Evolutionary conservation across 2,113 vertebrate species (phyloP), one percentile per base, ranked within the genome.

Genomic region (Anarhynchus alexandrinus): DNA sequence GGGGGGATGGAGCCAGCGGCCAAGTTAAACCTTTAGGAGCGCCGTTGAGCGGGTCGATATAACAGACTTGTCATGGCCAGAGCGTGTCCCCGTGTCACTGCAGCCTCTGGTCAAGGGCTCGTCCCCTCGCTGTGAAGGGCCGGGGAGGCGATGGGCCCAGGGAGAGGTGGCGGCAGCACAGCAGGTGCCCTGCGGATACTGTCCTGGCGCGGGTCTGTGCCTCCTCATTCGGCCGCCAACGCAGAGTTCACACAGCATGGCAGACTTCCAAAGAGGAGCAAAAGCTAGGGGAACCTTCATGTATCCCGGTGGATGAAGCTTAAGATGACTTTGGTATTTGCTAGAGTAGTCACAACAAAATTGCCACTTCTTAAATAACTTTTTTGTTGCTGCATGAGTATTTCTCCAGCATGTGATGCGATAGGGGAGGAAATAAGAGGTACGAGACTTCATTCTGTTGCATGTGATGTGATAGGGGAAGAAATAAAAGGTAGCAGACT

Each of bases 41-140:
- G 11, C 1, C 19, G 1, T 6, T 1, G 58, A 2, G 38, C 59
- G 0, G 85, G 47, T 89, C 57, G 62, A n/a, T 72, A 5, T 1
- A 3, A 2, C 43, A 5, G 62, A 2, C 6, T 6, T 10, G 2
- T 1, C 4, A 3, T 3, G 29, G 43, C 25, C 54, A 2, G 19
- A 1, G 34, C 3, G 26, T 7, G 76, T 25, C 51, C 34, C 69
- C 5, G 34, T 6, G 70, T 26, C 13, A 3, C 40, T 1, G 14
- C 62, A 9, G 15, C 13, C 43, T 9, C 57, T 6, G 81, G 16
- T 1, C 55, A 4, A 4, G 25, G 40, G 45, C 57, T 71, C 22
- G 27, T 4, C 20, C n/a, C 34, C 22, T n/a, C 19, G 32, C 71
- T n/a, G 2, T 4, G 43, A 2, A 3, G 21, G 49, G 47, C 47